These are phyloP conservation scores for Halictus ligatus DNA, from an alignment of 2,888 invertebrate species.

Conservation along the genomic window DNA sequence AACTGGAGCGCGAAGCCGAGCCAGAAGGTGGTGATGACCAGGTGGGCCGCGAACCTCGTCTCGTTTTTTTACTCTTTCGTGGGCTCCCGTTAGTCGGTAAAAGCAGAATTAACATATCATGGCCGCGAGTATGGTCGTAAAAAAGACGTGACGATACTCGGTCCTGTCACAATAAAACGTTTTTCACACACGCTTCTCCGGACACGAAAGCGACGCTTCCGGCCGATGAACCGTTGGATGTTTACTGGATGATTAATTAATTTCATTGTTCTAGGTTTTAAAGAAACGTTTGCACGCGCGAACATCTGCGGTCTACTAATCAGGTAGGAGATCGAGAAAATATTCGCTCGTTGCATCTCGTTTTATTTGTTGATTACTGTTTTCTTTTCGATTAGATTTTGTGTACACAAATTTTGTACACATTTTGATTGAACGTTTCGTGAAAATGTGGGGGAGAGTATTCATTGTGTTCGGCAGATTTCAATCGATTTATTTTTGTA, in stretches of 20 bases:
- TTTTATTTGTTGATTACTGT: not conserved
- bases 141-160: slow-evolving; percentile 31
- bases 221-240: not conserved
- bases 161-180: not conserved
- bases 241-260: not conserved
- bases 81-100: slow-evolving; percentile 55
- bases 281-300: not conserved
- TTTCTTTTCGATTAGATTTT: too few relatives aligned
- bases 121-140: slow-evolving; percentile 23
- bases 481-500: not conserved
- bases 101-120: slow-evolving; percentile 58
- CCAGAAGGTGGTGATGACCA: not conserved
- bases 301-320: not conserved
- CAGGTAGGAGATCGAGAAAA: slow-evolving; percentile 1
- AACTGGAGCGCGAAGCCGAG: slow-evolving; percentile 25
- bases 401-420: too few relatives aligned
- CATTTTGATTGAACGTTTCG: not conserved
- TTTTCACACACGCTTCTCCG: not conserved
- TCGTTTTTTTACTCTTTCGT: slow-evolving; percentile 52
- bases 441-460: not conserved
- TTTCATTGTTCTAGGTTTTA: slow-evolving; percentile 1
- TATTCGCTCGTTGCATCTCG: not conserved
- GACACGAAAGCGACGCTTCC: not conserved
- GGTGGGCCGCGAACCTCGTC: slow-evolving; percentile 40
- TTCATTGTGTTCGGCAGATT: not conserved